phyloP scores from a whole-genome alignment of 2,888 invertebrate genomes.

The Eledona agricola region DNA sequence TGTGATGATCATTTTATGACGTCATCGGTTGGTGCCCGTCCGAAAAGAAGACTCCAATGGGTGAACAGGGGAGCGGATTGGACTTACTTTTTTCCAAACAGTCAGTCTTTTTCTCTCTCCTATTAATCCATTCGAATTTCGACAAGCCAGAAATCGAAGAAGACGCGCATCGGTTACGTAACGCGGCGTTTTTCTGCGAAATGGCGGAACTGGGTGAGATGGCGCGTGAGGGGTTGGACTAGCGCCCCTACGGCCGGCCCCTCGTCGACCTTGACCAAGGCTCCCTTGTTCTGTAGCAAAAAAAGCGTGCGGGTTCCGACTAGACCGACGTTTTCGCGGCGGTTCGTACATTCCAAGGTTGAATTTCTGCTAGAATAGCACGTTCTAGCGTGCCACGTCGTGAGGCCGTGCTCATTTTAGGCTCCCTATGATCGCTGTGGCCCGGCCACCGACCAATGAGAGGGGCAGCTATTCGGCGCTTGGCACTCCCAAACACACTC shows the following conservation, averaged over 20 bases:
- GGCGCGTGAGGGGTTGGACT: slow-evolving; percentile 33
- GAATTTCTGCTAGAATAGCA: slow-evolving; percentile 44
- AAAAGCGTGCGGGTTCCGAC: slow-evolving; percentile 21
- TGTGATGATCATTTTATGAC: slow-evolving; percentile 28
- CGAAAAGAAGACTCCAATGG: slow-evolving; percentile 45
- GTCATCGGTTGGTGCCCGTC: slow-evolving; percentile 31
- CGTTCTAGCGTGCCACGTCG: slow-evolving; percentile 43
- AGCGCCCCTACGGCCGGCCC: slow-evolving; percentile 24
- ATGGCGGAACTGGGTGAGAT: slow-evolving; percentile 27
- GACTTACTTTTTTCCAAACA: slow-evolving; percentile 54
- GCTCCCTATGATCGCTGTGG: slow-evolving; percentile 45
- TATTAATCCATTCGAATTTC: slow-evolving; percentile 53
- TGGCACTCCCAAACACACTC: slow-evolving; percentile 50
- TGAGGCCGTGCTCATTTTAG: slow-evolving; percentile 46
- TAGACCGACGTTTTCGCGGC: slow-evolving; percentile 45
- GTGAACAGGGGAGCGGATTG: slow-evolving; percentile 57
- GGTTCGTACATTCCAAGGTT: slow-evolving; percentile 49
- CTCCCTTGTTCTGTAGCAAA: slow-evolving; percentile 11
- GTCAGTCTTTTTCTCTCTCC: slow-evolving; percentile 60
- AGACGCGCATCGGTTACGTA: slow-evolving; percentile 14
- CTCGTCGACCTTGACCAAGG: slow-evolving; percentile 35
- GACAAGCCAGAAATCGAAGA: slow-evolving; percentile 11
- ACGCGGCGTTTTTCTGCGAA: slow-evolving; percentile 16
- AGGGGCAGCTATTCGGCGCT: slow-evolving; percentile 47
- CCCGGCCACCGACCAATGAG: slow-evolving; percentile 47